Evolutionary conservation across 2,113 vertebrate species (phyloP).

Genomic region (Anarrhichthys ocellatus): DNA sequence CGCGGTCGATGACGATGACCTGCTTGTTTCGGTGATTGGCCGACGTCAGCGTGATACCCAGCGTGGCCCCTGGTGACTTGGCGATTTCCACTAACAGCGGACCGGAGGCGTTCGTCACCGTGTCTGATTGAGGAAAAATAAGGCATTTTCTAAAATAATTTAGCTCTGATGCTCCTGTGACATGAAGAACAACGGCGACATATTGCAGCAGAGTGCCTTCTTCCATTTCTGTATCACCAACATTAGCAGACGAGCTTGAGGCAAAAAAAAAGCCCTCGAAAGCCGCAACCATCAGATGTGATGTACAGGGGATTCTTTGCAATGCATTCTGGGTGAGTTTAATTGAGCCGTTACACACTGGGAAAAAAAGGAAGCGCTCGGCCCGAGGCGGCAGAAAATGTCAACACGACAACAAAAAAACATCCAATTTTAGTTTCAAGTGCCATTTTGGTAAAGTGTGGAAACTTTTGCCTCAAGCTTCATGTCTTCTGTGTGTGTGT

Average conservation of each 20-base stretch:
- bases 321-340: constrained; percentile 28
- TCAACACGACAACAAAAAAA: constrained; percentile 28
- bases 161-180: background rate
- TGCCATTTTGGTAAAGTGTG: constrained; percentile 29
- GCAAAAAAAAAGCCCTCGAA: constrained; percentile 1
- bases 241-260: background rate
- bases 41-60: constrained; percentile 91
- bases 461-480: background rate
- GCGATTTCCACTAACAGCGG: constrained; percentile 95
- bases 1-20: constrained; percentile 93
- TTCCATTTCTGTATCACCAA: background rate
- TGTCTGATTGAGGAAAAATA: constrained; percentile 81
- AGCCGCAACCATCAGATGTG: background rate
- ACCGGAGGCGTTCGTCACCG: constrained; percentile 89
- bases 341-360: constrained; percentile 5
- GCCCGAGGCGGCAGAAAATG: constrained; percentile 23
- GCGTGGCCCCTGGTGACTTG: constrained; percentile 88
- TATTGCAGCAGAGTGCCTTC: background rate
- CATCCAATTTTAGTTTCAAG: constrained; percentile 7
- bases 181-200: background rate
- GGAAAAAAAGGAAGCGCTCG: constrained; percentile 6
- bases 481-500: constrained; percentile 6
- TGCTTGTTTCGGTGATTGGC: constrained; percentile 90
- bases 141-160: background rate
- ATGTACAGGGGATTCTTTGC: constrained; percentile 1